These are phyloP conservation scores for Fissipunctia ypsillon DNA, from an alignment of 2,888 invertebrate genomes.

Conservation along the genomic window DNA sequence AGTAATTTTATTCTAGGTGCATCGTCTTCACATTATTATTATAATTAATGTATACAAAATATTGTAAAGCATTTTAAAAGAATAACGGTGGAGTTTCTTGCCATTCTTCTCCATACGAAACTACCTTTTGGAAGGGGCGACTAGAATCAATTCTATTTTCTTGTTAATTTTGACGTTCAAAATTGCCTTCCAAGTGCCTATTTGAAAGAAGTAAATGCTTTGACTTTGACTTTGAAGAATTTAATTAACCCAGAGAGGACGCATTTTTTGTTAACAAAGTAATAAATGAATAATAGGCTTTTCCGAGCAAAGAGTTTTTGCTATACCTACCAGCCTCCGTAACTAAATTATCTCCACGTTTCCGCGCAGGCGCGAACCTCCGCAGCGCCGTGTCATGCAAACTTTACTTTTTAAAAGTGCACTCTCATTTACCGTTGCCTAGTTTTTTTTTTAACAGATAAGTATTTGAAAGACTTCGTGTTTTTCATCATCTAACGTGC, in stretches of 20 bases:
- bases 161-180: too few relatives aligned
- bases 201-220: too few relatives aligned
- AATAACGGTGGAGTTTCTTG: too few relatives aligned
- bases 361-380: conserved; percentile 9
- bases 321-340: neutral
- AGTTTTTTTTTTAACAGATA: conserved; percentile 15
- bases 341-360: conserved; percentile 48
- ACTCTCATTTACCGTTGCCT: conserved; percentile 27
- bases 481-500: conserved; percentile 16
- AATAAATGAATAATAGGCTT: conserved; percentile 49
- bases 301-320: conserved; percentile 32
- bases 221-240: neutral
- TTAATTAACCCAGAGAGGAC: conserved; percentile 33
- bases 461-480: neutral
- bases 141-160: too few relatives aligned
- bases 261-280: conserved; percentile 45
- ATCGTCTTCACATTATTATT: too few relatives aligned
- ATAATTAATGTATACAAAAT: too few relatives aligned
- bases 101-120: too few relatives aligned
- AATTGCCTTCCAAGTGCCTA: too few relatives aligned
- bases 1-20: too few relatives aligned
- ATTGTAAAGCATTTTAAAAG: too few relatives aligned
- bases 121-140: too few relatives aligned
- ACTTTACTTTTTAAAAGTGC: conserved; percentile 42
- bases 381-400: conserved; percentile 34